A percentile compares a stretch with the other conserved stretches of the same genome.
phyloP scores from a whole-genome alignment of 2,888 invertebrate genomes.

The Tyria jacobaeae region DNA sequence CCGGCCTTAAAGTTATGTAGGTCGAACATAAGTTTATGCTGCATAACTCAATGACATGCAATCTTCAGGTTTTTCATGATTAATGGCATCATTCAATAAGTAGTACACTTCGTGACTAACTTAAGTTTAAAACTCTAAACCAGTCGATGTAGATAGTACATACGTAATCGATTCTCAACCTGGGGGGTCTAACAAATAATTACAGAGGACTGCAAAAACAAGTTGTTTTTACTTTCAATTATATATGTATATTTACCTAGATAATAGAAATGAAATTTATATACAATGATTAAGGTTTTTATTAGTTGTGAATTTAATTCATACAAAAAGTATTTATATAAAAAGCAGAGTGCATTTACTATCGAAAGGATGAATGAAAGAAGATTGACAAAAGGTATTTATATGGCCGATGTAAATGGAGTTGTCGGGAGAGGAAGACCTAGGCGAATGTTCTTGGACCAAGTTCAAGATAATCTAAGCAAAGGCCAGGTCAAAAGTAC shows the following conservation, averaged over 20 bases:
- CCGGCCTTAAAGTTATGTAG: no score
- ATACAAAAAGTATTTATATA: not conserved
- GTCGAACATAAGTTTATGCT: not conserved
- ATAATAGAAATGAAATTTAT: not conserved
- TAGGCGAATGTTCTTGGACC: no score
- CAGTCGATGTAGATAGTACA: slow-evolving; percentile 4
- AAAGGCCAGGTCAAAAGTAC: no score
- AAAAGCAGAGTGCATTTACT: no score
- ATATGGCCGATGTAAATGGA: no score
- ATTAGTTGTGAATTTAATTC: not conserved
- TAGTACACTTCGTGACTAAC: slow-evolving; percentile 11
- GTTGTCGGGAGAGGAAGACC: no score
- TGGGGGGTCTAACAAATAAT: not conserved
- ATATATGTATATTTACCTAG: not conserved
- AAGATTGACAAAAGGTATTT: no score
- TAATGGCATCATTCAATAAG: slow-evolving; percentile 6
- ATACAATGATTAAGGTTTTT: not conserved
- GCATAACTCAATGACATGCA: not conserved
- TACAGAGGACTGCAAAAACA: not conserved
- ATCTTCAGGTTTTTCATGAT: slow-evolving; percentile 8
- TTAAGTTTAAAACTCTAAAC: slow-evolving; percentile 4
- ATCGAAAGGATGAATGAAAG: no score
- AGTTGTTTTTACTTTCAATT: no score
- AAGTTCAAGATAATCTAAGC: no score
- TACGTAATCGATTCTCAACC: not conserved